A percentile compares a stretch with the other conserved stretches of the same genome.
phyloP scores from a whole-genome alignment of 2,888 invertebrate genomes.

The Macaria liturata region DNA sequence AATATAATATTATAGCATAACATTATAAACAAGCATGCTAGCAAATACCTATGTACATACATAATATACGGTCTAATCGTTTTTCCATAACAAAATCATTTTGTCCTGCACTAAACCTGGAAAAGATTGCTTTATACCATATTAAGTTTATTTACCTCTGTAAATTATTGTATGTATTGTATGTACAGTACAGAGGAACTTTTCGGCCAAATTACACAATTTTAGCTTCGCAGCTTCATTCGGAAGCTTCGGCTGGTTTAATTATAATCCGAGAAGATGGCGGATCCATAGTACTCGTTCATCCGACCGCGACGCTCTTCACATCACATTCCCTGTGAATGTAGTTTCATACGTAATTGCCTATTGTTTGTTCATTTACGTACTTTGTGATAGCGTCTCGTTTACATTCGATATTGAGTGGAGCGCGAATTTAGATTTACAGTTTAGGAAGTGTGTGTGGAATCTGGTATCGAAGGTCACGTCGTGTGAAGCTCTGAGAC shows the following conservation, averaged over 20 bases:
- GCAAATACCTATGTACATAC: too few species aligned
- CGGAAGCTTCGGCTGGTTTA: slow-evolving; percentile 14
- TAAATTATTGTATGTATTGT: too few species aligned
- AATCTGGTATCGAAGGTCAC: slow-evolving; percentile 29
- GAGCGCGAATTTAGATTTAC: slow-evolving; percentile 17
- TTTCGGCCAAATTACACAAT: too few species aligned
- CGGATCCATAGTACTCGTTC: slow-evolving; percentile 31
- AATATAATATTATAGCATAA: too few species aligned
- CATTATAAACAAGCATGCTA: too few species aligned
- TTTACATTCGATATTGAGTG: slow-evolving; percentile 19
- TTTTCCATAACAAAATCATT: too few species aligned
- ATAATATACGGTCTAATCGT: too few species aligned
- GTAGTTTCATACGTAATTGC: slow-evolving; percentile 29
- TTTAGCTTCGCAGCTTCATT: slow-evolving; percentile 16
- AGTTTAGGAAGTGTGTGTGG: slow-evolving; percentile 27
- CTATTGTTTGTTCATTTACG: slow-evolving; percentile 34
- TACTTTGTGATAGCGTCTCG: slow-evolving; percentile 16
- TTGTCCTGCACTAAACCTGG: too few species aligned
- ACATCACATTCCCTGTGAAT: slow-evolving; percentile 39
- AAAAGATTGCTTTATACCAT: too few species aligned
- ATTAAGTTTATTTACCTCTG: too few species aligned
- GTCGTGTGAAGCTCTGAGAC: slow-evolving; percentile 17
- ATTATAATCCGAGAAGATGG: slow-evolving; percentile 25
- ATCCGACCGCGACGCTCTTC: slow-evolving; percentile 38
- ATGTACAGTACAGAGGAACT: too few species aligned